These are phyloP conservation scores for Avahi laniger DNA, from an alignment of 2,797 vertebrate genomes.

Conservation along the genomic window DNA sequence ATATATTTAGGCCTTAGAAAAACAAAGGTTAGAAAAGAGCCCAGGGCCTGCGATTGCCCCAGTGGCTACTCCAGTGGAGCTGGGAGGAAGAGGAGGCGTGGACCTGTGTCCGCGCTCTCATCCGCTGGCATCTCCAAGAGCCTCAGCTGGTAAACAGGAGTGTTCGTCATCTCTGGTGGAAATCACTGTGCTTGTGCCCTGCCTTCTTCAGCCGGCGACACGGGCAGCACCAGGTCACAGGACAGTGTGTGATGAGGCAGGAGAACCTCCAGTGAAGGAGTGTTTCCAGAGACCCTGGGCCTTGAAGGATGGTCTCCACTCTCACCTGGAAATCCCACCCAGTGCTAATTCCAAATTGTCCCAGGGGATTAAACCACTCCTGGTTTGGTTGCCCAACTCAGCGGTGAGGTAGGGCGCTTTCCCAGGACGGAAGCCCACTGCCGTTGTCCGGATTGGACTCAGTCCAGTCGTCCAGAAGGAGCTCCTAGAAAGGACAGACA, in stretches of 20 bases:
- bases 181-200: neutral
- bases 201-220: neutral
- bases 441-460: neutral
- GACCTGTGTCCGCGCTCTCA: neutral
- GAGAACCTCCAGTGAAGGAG: no score
- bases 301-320: neutral
- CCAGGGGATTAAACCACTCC: neutral
- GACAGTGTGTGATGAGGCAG: neutral
- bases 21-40: neutral
- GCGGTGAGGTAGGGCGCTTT: neutral
- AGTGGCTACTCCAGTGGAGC: neutral
- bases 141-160: neutral
- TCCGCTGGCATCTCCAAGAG: neutral
- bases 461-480: neutral
- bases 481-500: neutral
- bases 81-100: neutral
- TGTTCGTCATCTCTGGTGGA: neutral
- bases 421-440: neutral
- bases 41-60: no score
- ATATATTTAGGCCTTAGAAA: neutral
- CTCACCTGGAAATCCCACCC: neutral
- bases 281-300: neutral
- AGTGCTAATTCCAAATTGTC: neutral
- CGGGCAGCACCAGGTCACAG: neutral
- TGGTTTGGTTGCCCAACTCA: neutral